phyloP scores from a whole-genome alignment of 2,797 vertebrate genomes.

The Darevskia nairensis region DNA sequence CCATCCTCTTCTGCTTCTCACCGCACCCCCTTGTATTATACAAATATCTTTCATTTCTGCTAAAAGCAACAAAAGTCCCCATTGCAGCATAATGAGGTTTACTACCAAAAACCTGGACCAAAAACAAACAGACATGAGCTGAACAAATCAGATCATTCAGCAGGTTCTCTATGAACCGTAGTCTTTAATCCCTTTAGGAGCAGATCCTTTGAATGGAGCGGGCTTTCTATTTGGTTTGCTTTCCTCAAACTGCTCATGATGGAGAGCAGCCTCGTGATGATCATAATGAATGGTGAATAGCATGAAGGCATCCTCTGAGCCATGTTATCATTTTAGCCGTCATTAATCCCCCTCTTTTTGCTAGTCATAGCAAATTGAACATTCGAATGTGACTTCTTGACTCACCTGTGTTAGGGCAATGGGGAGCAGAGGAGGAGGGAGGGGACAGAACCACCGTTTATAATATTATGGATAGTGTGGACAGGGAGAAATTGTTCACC shows the following conservation, averaged over 20 bases:
- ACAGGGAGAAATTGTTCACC: too few relatives aligned
- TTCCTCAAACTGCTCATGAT: slow-evolving; percentile 55
- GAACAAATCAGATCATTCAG: slow-evolving; percentile 67
- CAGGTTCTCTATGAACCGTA: slow-evolving; percentile 51
- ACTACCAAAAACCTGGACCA: slow-evolving; percentile 32
- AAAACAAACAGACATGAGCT: slow-evolving; percentile 64
- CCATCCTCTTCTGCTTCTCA: slow-evolving; percentile 35
- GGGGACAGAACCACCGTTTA: too few relatives aligned
- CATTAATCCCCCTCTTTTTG: slow-evolving; percentile 56
- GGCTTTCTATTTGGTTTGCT: slow-evolving; percentile 70
- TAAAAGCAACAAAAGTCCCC: slow-evolving; percentile 46
- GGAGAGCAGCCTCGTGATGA: slow-evolving; percentile 63
- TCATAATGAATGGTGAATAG: slow-evolving; percentile 66
- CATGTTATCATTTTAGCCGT: slow-evolving; percentile 62
- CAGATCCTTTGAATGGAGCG: slow-evolving; percentile 49
- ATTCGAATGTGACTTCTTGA: slow-evolving; percentile 72
- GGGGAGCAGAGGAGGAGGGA: neutral
- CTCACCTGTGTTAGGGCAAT: neutral
- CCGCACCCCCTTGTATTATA: slow-evolving; percentile 22
- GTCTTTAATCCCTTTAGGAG: slow-evolving; percentile 67
- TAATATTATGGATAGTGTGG: too few relatives aligned
- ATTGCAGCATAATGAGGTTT: slow-evolving; percentile 59
- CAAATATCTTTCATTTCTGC: slow-evolving; percentile 56
- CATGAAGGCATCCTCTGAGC: slow-evolving; percentile 70
- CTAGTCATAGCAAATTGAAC: slow-evolving; percentile 67